A percentile compares a stretch with the other conserved stretches of the same genome.
Evolutionary conservation across 30 jellyfish, hydroid and myxozoan species (phyloP).

Genomic region (Pseudorhiza aurosa): DNA sequence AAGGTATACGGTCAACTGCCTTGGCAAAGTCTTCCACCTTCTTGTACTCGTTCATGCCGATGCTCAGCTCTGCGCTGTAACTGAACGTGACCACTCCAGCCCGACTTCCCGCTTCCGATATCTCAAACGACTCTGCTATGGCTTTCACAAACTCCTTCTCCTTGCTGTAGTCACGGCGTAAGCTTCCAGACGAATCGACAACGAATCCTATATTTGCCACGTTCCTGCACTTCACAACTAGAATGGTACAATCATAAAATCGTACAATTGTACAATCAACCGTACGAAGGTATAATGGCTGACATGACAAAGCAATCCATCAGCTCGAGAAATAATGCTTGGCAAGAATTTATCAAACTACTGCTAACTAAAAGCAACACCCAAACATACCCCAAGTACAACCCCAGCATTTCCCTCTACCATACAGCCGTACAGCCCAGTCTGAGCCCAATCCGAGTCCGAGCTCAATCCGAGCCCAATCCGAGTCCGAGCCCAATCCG

Average conservation of each 20-base stretch:
- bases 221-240: constrained; percentile 48
- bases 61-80: constrained; percentile 80
- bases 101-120: constrained; percentile 71
- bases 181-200: constrained; percentile 97
- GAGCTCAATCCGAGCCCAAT: no score
- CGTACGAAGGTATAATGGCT: no score
- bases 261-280: not conserved
- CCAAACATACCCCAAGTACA: no score
- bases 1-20: constrained; percentile 82
- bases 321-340: no score
- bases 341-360: no score
- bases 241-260: not conserved
- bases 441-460: no score
- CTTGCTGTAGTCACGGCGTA: constrained; percentile 69
- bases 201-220: constrained; percentile 88
- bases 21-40: constrained; percentile 61
- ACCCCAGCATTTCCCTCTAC: no score
- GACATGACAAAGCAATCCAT: no score
- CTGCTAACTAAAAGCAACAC: no score
- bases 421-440: no score
- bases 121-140: constrained; percentile 68
- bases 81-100: constrained; percentile 91
- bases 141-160: constrained; percentile 84
- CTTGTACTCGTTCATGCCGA: constrained; percentile 53
- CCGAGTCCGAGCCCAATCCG: no score